Evolutionary conservation across 2,113 vertebrate genomes (phyloP).

Genomic region (Upupa epops): DNA sequence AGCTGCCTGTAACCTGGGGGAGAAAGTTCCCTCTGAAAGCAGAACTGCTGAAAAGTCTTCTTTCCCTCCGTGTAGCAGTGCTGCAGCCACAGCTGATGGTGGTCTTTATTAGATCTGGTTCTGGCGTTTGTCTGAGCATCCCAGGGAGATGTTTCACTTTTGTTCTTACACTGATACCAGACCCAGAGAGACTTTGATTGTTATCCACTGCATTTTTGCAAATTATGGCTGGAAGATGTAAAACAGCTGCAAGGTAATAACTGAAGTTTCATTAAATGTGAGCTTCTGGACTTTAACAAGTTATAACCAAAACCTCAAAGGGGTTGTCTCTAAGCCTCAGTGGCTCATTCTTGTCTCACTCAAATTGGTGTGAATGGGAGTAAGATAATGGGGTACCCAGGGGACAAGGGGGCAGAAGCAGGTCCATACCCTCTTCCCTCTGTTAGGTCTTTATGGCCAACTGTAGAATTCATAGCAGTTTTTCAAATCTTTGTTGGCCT

Average conservation of each 20-base stretch:
- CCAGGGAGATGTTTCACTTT: neutral
- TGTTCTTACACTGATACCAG: constrained; percentile 11
- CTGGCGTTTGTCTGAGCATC: neutral
- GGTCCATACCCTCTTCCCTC: neutral
- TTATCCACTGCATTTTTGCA: neutral
- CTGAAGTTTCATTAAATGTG: neutral
- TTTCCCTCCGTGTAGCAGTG: neutral
- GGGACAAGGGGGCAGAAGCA: neutral
- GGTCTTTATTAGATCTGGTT: constrained; percentile 14
- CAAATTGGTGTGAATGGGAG: neutral
- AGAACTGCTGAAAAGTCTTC: constrained; percentile 38
- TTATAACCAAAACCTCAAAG: neutral
- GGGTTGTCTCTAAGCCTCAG: neutral
- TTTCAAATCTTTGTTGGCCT: neutral
- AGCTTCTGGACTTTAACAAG: neutral
- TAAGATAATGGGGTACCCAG: neutral
- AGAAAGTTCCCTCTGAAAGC: neutral
- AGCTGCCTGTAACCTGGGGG: neutral
- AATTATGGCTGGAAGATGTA: neutral
- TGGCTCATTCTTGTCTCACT: neutral
- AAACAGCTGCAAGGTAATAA: neutral
- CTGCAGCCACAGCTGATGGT: constrained; percentile 25
- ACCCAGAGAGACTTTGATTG: neutral
- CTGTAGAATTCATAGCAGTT: neutral
- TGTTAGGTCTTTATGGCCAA: neutral